Base-by-base conservation (phyloP, 1,140 invertebrate genomes). In the Drosophila nannoptera region DNA sequence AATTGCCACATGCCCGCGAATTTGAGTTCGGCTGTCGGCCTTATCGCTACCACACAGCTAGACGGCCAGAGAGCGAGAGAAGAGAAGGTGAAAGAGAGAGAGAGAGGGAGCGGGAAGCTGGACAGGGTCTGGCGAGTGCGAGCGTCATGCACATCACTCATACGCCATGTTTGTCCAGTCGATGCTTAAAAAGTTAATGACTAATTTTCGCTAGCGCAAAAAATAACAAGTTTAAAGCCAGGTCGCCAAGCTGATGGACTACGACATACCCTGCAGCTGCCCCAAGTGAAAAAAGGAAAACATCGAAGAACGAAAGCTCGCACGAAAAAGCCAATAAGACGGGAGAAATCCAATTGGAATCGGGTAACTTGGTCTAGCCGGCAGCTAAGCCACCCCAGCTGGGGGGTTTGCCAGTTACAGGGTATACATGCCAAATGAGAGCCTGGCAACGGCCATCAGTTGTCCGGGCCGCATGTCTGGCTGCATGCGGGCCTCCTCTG, bases 101-200 rank as follows among this genome's bases (percentile, higher is more conserved):
- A 66, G 16, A 42, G 8, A 22, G 31, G 12, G 12, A n/a, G 7
- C 29, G 56, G 29, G 45, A 22, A 43, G 66, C 42, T 43, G 59
- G 49, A 46, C 31, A 49, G 31, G 40, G 8, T 33, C 8, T 16
- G 29, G 5, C 12, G 46, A 38, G 56, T 70, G 55, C 42, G 60
- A 52, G 69, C 65, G 63, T 64, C 70, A 80, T 80, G 69, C 73
- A 64, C 81, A 84, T 81, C 81, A 86, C 80, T 86, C 80, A 84
- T 84, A 84, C 80, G 80, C 80, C 80, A 84, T 84, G 80, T 84
- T 86, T 83, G 80, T 76, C 80, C 80, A 75, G 80, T 73, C 80
- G 80, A 83, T 83, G 80, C 80, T 86, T 84, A 84, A 84, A 84
- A 84, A 84, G 80, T 84, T 84, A 84, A 84, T 84, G 80, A 84